phyloP scores from a whole-genome alignment of 2,888 invertebrate species.

The Chloroclystis v-ata region DNA sequence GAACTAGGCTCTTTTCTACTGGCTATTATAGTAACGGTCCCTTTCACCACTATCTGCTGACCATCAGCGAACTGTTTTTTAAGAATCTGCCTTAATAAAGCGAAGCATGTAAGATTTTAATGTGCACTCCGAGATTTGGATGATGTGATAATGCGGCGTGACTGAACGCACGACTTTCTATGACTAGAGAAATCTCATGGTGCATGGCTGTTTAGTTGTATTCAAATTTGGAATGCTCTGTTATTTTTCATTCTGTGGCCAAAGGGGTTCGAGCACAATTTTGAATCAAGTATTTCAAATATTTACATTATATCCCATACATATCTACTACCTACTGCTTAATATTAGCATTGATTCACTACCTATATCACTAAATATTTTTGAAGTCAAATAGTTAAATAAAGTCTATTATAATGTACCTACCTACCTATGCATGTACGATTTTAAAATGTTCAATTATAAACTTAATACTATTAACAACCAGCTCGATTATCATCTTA shows the following conservation, averaged over 20 bases:
- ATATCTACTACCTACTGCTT: too few relatives aligned
- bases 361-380: too few relatives aligned
- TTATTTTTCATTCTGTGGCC: slow-evolving; percentile 29
- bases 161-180: slow-evolving; percentile 73
- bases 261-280: slow-evolving; percentile 12
- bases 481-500: slow-evolving; percentile 30
- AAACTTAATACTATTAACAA: slow-evolving; percentile 1
- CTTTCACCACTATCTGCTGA: slow-evolving; percentile 76
- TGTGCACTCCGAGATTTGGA: slow-evolving; percentile 69
- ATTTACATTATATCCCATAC: too few relatives aligned
- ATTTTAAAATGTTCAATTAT: neutral
- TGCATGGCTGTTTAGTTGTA: slow-evolving; percentile 41
- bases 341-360: too few relatives aligned
- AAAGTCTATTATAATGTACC: too few relatives aligned
- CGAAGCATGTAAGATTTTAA: slow-evolving; percentile 74
- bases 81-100: slow-evolving; percentile 67
- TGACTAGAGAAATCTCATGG: slow-evolving; percentile 45
- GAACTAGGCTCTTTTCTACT: slow-evolving; percentile 59
- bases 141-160: slow-evolving; percentile 71
- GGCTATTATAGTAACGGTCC: slow-evolving; percentile 72
- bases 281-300: too few relatives aligned
- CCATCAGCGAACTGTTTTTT: slow-evolving; percentile 72
- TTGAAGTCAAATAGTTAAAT: too few relatives aligned
- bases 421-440: too few relatives aligned
- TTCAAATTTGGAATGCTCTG: slow-evolving; percentile 46